Percentiles rank a stretch among this genome's conserved stretches.
Conservation (phyloP, 1,140 invertebrate species). For the Heliconius hermathena region DNA sequence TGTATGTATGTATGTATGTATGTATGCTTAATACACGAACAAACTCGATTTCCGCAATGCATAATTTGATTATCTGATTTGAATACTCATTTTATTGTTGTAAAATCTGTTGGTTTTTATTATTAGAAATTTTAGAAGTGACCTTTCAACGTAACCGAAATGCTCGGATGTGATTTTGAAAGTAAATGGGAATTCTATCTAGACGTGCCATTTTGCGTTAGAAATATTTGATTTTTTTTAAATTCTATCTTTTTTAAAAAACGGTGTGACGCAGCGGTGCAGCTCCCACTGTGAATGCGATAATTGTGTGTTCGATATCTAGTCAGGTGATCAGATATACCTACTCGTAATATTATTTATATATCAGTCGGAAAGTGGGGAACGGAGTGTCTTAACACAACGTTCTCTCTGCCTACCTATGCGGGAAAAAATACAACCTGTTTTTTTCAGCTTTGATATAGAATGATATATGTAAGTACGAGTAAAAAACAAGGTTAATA, state of each 20-base stretch:
- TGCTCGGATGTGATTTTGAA: background rate
- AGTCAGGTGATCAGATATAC: too few species aligned
- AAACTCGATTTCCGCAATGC: too few species aligned
- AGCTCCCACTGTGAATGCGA: background rate
- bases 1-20: background rate
- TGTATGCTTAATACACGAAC: too few species aligned
- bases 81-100: background rate
- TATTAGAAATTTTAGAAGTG: slow-evolving; percentile 2
- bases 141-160: background rate
- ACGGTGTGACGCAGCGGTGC: too few species aligned
- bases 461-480: background rate
- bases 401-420: too few species aligned
- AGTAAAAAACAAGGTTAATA: background rate
- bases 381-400: too few species aligned
- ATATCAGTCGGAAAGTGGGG: too few species aligned
- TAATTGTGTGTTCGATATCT: too few species aligned
- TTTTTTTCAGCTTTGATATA: too few species aligned
- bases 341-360: too few species aligned
- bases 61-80: slow-evolving; percentile 4
- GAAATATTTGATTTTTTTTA: background rate
- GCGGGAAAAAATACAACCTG: too few species aligned
- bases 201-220: background rate
- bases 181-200: background rate
- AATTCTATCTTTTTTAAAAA: background rate
- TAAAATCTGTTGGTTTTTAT: background rate